Base-by-base conservation (phyloP, 2,888 invertebrate species). In the Xestia xanthographa region DNA sequence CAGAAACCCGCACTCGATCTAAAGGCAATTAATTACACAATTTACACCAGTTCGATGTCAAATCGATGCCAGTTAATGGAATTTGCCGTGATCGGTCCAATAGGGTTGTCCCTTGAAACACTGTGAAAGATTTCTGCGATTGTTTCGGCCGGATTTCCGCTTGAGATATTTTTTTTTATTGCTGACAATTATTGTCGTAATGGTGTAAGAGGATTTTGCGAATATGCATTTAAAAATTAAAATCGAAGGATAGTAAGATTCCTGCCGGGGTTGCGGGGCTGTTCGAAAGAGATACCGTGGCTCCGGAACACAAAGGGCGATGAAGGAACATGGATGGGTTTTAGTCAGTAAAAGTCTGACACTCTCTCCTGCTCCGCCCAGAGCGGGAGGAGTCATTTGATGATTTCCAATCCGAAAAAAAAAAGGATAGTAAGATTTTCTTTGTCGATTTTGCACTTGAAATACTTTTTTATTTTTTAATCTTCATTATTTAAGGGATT, bases 1-100 rank as follows among this genome's bases (percentile, higher is more conserved):
- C 80, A 85, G 90, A 90, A 91, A 89, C 90, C 88, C 78, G 89
- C 80, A 77, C 84, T 86, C 85, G 82, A 77, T 84, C 82, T 83
- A 79, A 80, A 77, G 75, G 82, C 89, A 92, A 92, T 92, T 92
- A 92, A 92, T 92, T 90, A 90, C 86, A 89, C 90, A 91, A 92
- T 92, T 92, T 90, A 92, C 90, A 90, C 89, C 86, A 85, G 86
- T 87, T 87, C 84, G 83, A 77, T 81, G 80, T 81, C 89, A 84
- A 88, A 86, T 87, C 83, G 86, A 85, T 79, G 82, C 79, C 81
- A 81, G 83, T 77, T 56, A 84, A 80, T 87, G 89, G 88, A 89
- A 89, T 88, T 90, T 90, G 76, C 88, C 89, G 80, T 78, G 79
- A 75, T 67, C 83, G 66, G 66, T 77, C 26, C 69, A 70, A 65